phyloP scores from a whole-genome alignment of 53 echinoderm and acorn worm genomes.

The Crossaster papposus region DNA sequence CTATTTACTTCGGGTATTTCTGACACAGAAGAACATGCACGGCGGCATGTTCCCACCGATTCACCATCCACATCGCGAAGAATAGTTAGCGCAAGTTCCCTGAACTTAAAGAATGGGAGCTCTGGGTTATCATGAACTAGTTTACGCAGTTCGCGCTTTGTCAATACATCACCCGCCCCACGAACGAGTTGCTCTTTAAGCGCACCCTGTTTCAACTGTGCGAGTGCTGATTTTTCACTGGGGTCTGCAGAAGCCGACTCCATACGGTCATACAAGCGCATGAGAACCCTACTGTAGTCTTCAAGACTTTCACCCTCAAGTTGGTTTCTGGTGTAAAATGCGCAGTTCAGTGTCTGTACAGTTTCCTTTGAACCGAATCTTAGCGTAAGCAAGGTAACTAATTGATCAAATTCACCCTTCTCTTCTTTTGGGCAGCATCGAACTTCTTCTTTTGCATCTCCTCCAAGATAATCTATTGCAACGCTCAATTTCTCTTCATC shows the following conservation, averaged over 20 bases:
- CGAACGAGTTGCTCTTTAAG: not conserved
- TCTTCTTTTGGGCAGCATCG: too few species aligned
- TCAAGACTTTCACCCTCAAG: slow-evolving; percentile 9
- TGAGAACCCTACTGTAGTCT: slow-evolving; percentile 4
- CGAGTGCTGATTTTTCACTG: slow-evolving; percentile 3
- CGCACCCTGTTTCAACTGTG: not conserved
- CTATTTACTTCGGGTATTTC: too few species aligned
- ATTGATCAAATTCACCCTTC: not conserved
- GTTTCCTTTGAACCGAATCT: slow-evolving; percentile 15
- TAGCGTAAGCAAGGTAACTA: not conserved
- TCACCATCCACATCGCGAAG: too few species aligned
- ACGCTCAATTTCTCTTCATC: too few species aligned
- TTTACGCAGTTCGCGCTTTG: not conserved
- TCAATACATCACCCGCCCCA: not conserved
- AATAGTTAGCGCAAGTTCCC: too few species aligned
- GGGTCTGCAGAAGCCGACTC: not conserved
- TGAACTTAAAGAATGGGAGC: too few species aligned
- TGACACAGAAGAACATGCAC: too few species aligned
- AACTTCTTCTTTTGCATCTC: too few species aligned
- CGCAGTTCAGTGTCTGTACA: not conserved
- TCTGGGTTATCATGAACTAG: too few species aligned
- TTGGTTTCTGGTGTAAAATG: not conserved
- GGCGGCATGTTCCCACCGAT: too few species aligned
- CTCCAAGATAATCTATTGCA: too few species aligned
- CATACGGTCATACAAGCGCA: too few species aligned